phyloP scores from a whole-genome alignment of 2,113 vertebrate genomes.

The Macquaria ambigua region DNA sequence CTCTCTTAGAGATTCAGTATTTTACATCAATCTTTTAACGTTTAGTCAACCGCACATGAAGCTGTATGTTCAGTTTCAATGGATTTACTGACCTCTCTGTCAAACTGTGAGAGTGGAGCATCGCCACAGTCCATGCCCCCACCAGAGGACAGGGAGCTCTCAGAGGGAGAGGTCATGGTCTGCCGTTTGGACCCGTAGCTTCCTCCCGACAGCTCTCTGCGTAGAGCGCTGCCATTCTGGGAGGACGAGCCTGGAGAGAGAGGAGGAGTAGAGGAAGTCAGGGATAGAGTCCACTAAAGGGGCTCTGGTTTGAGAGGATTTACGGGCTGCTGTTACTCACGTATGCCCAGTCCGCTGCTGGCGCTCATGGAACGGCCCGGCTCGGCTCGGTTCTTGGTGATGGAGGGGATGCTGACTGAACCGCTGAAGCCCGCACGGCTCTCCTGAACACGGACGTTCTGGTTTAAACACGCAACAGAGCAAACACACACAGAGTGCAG shows the following conservation, averaged over 20 bases:
- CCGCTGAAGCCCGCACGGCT: conserved; percentile 94
- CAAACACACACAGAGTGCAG: conserved; percentile 44
- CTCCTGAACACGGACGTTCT: conserved; percentile 97
- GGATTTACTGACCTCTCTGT: conserved; percentile 90
- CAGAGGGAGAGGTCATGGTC: conserved; percentile 95
- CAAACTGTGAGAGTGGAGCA: conserved; percentile 92
- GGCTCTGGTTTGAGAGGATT: neutral
- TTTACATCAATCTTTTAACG: neutral
- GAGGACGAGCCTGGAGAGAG: conserved; percentile 88
- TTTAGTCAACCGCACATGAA: conserved; percentile 26
- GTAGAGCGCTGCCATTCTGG: conserved; percentile 94
- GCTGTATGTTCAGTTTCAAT: neutral
- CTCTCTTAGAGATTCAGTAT: neutral
- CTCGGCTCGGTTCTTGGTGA: conserved; percentile 93
- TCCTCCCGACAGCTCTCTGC: conserved; percentile 92
- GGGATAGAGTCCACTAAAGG: neutral
- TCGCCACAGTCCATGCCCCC: conserved; percentile 95
- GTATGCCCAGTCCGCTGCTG: conserved; percentile 94
- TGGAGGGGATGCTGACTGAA: conserved; percentile 98
- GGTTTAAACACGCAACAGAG: conserved; percentile 60
- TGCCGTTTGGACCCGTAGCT: conserved; percentile 92
- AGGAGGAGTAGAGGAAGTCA: neutral
- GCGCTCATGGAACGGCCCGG: conserved; percentile 98
- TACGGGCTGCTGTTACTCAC: conserved; percentile 84
- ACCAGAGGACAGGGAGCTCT: conserved; percentile 96